Percentiles rank a stretch among this genome's conserved stretches.
Conservation (phyloP, 2,797 vertebrate genomes). For the Rallus crepitans region DNA sequence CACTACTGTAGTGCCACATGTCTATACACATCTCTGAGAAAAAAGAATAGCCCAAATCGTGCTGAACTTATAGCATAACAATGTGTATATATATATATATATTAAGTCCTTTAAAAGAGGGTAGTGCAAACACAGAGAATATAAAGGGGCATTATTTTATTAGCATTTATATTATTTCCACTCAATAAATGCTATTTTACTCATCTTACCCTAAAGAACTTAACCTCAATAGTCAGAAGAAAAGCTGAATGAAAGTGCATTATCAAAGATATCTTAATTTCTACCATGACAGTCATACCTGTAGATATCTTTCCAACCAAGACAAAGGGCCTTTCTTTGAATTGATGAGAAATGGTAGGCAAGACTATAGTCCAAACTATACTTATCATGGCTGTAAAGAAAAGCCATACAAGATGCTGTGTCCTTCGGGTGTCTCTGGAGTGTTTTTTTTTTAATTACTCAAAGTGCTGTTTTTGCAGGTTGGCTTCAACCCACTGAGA, state of each 20-base stretch:
- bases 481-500: constrained; percentile 90
- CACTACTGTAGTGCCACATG: background rate
- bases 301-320: background rate
- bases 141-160: background rate
- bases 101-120: background rate
- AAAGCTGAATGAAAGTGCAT: background rate
- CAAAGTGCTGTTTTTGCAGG: constrained; percentile 75
- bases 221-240: background rate
- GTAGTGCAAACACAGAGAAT: background rate
- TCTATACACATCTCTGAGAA: background rate
- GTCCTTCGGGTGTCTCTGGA: background rate
- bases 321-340: background rate
- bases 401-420: background rate
- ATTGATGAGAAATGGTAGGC: background rate
- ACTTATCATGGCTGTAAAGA: background rate
- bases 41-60: background rate
- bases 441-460: background rate
- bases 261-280: background rate
- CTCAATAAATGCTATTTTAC: background rate
- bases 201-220: background rate
- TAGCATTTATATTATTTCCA: background rate
- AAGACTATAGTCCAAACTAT: background rate
- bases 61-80: background rate
- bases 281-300: background rate
- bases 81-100: background rate